A percentile compares a stretch with the other conserved stretches of the same genome.
phyloP scores from a whole-genome alignment of 2,113 vertebrate genomes.

The human (Homo sapiens) region DNA sequence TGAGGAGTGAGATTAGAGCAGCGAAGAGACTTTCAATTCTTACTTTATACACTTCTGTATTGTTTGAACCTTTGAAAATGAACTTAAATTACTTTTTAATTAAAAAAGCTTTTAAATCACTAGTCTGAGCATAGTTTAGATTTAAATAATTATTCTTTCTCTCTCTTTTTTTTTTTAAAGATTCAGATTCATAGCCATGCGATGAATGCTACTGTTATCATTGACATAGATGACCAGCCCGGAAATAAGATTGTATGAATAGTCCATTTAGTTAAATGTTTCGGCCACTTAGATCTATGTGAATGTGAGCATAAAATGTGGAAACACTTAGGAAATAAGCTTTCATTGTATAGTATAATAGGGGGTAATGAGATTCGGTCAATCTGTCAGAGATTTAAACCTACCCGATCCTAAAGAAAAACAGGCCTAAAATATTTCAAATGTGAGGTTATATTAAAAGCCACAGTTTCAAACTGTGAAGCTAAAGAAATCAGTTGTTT shows the following conservation, averaged over 20 bases:
- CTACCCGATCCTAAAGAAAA: slow-evolving; percentile 36
- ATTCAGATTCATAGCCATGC: not conserved
- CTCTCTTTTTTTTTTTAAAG: not conserved
- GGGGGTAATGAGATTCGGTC: slow-evolving; percentile 50
- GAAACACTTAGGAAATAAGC: slow-evolving; percentile 57
- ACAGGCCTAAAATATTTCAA: slow-evolving; percentile 61
- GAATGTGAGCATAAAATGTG: slow-evolving; percentile 32
- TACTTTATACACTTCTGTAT: not conserved
- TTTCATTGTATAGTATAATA: slow-evolving; percentile 15
- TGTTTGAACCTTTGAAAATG: slow-evolving; percentile 42
- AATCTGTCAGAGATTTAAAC: slow-evolving; percentile 39
- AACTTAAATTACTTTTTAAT: slow-evolving; percentile 44
- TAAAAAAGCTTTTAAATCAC: not conserved
- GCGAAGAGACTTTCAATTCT: not conserved
- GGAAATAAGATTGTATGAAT: slow-evolving; percentile 53
- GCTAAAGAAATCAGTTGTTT: slow-evolving; percentile 21
- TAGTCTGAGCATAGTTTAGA: slow-evolving; percentile 9
- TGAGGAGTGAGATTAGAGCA: not conserved
- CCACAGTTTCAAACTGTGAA: slow-evolving; percentile 57
- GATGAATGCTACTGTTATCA: not conserved
- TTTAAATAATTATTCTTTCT: slow-evolving; percentile 25
- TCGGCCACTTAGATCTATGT: slow-evolving; percentile 39
- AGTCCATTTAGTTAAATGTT: slow-evolving; percentile 62
- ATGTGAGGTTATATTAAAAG: slow-evolving; percentile 62
- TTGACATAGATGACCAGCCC: slow-evolving; percentile 32